Percentiles rank a stretch among this genome's conserved stretches.
These are phyloP conservation scores for Drosophila ohnishii DNA, from an alignment of 1,140 invertebrate genomes.

Conservation along the genomic window DNA sequence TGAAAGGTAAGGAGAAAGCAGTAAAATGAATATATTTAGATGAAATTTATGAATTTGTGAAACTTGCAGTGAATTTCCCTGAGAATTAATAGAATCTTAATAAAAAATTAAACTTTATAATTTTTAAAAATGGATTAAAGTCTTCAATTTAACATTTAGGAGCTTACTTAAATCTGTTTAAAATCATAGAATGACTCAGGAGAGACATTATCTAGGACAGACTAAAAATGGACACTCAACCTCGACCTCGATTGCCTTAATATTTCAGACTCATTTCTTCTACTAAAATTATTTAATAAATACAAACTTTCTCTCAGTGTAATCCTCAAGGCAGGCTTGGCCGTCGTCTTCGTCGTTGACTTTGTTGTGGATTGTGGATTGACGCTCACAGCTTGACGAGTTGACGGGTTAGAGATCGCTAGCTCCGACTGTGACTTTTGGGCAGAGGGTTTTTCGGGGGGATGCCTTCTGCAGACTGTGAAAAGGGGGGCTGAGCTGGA, in stretches of 20 bases:
- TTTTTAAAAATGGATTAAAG: background rate
- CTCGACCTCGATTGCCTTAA: background rate
- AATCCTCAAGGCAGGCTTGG: conserved; percentile 67
- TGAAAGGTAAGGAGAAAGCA: background rate
- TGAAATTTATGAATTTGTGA: background rate
- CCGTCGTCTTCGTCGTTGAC: conserved; percentile 55
- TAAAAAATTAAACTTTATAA: background rate
- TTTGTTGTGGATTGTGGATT: conserved; percentile 60
- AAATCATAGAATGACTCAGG: background rate
- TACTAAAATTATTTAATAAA: too few relatives aligned
- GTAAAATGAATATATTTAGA: background rate
- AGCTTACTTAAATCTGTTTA: background rate
- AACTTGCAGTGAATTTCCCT: background rate
- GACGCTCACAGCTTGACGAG: conserved; percentile 74
- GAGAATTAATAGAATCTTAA: background rate
- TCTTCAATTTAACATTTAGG: background rate
- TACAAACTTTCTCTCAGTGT: conserved; percentile 9
- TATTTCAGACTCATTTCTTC: accelerated
- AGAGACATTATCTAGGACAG: background rate
- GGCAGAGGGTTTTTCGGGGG: conserved; percentile 27
- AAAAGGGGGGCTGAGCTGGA: background rate
- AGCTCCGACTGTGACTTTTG: conserved; percentile 45
- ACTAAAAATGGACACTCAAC: background rate
- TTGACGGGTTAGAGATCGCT: conserved; percentile 70
- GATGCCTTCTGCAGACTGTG: background rate